phyloP scores from a whole-genome alignment of 2,113 vertebrate genomes.

The Mionectes macconnelli region DNA sequence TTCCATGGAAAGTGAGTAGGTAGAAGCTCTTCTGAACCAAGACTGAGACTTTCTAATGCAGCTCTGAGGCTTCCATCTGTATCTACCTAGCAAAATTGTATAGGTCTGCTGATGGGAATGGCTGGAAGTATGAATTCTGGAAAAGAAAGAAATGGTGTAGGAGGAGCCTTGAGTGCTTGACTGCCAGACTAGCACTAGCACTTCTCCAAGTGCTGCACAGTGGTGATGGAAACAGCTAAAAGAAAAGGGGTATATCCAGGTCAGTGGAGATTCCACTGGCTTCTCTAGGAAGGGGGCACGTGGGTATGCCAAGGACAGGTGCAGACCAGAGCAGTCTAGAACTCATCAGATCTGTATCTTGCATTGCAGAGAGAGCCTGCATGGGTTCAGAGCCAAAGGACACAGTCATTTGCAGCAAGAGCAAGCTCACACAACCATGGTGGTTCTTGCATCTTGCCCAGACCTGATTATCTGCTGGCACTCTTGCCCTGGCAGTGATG shows the following conservation, averaged over 20 bases:
- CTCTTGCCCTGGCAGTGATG: background rate
- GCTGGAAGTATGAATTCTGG: background rate
- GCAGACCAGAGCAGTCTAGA: fast-evolving
- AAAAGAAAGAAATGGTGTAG: background rate
- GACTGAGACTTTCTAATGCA: background rate
- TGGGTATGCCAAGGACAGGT: background rate
- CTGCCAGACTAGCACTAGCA: background rate
- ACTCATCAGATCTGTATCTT: background rate
- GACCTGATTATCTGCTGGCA: background rate
- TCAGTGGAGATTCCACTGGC: background rate
- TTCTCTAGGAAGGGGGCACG: background rate
- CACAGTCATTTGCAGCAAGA: background rate
- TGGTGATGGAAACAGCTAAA: background rate
- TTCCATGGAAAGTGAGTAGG: background rate
- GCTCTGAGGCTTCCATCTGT: background rate
- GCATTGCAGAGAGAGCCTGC: background rate
- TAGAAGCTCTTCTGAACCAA: background rate
- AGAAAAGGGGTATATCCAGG: background rate
- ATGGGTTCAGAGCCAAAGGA: background rate
- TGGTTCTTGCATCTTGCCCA: background rate
- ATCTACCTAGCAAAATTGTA: background rate
- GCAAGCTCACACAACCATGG: fast-evolving
- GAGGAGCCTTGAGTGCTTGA: background rate
- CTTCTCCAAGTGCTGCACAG: background rate
- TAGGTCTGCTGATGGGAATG: background rate